phyloP scores from a whole-genome alignment of 2,888 invertebrate genomes.

The Cryptosula pallasiana region DNA sequence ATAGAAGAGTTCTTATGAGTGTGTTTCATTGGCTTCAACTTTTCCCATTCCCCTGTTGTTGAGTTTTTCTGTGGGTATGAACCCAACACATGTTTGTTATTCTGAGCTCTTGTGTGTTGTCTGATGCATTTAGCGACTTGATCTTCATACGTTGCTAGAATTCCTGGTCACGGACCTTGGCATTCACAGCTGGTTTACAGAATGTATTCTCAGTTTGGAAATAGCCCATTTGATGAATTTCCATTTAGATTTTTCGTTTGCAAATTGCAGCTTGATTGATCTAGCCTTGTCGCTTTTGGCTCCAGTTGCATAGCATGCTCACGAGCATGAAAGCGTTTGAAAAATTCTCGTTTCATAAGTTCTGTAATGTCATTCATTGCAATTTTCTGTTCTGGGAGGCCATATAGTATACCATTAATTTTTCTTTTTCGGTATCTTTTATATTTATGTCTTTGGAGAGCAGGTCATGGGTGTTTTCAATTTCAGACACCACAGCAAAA shows the following conservation, averaged over 20 bases:
- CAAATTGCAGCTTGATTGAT: background rate
- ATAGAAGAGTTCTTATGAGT: background rate
- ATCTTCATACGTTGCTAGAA: background rate
- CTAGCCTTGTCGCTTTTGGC: background rate
- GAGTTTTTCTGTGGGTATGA: no score
- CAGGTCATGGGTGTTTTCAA: background rate
- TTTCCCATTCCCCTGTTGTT: background rate
- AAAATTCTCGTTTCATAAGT: background rate
- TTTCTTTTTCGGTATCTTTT: background rate
- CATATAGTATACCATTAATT: background rate
- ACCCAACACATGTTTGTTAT: no score
- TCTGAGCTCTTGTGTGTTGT: no score
- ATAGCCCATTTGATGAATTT: background rate
- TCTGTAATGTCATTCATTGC: background rate
- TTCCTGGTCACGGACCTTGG: background rate
- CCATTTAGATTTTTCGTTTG: background rate
- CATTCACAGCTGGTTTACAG: background rate
- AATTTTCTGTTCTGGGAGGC: background rate
- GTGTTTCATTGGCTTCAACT: background rate
- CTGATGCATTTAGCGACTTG: background rate
- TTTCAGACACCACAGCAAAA: background rate
- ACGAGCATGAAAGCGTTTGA: background rate
- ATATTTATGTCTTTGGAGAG: background rate
- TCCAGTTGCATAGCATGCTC: background rate
- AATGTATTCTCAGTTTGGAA: background rate